Evolutionary conservation across 92 coral and sea anemone species (phyloP).

Genomic region (Phenganax stokvisi): DNA sequence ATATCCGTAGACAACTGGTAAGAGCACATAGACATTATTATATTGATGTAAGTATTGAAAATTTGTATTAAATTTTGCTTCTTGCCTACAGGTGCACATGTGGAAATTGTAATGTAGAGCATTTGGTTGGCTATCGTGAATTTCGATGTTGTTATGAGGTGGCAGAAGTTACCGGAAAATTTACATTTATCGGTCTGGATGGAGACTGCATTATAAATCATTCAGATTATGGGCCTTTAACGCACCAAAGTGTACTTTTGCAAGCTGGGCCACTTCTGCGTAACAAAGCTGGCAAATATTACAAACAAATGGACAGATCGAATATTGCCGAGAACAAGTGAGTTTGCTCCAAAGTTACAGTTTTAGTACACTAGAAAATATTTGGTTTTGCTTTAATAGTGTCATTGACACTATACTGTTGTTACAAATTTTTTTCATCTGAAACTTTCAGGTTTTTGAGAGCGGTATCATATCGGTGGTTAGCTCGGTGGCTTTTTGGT

Average conservation of each 20-base stretch:
- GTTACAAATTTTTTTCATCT: background rate
- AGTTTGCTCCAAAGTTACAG: background rate
- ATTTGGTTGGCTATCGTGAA: background rate
- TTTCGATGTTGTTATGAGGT: constrained; percentile 8
- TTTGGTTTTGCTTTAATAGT: no score
- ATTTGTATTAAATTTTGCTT: background rate
- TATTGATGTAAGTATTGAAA: background rate
- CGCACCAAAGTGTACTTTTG: background rate
- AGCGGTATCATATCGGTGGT: background rate
- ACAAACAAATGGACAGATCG: background rate
- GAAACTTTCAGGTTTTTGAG: background rate
- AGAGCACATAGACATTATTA: background rate
- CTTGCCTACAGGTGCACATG: background rate
- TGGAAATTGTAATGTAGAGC: background rate
- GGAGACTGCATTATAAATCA: constrained; percentile 9
- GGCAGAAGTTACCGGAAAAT: constrained; percentile 15
- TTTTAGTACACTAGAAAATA: no score
- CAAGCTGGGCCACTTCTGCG: constrained; percentile 2
- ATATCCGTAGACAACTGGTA: constrained; percentile 4
- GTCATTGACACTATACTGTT: no score
- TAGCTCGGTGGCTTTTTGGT: background rate
- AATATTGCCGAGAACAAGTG: constrained; percentile 2
- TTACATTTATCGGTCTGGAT: constrained; percentile 16
- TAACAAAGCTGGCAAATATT: background rate
- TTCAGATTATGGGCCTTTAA: constrained; percentile 12